Evolutionary conservation across 2,888 invertebrate species (phyloP), one percentile per base, ranked within the genome.

Genomic region (Eupithecia abbreviata): DNA sequence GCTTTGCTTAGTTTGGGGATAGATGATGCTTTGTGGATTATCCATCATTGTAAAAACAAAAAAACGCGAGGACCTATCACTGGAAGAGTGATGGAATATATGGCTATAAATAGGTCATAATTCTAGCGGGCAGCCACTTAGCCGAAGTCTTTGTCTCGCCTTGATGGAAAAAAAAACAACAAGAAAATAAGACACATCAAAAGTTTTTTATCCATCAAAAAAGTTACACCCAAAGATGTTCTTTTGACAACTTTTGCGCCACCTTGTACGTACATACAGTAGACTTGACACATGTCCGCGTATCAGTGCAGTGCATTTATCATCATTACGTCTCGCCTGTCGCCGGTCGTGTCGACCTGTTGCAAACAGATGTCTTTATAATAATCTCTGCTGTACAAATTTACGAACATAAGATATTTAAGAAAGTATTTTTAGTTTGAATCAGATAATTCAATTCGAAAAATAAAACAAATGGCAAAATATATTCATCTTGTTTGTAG

Each of bases 321-420:
- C 69, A 69, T 69, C 69, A 69, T 69, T 69, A 69, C 10, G 68
- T 47, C 47, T 47, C 47, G 69, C 2, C 18, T 49, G 69, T 47
- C 69, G 69, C 18, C 66, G 12, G 10, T 12, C 45, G 68, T 30
- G 69, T 69, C 69, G 47, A 49, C 69, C 69, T 47, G 69, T 69
- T 69, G 69, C 68, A 18, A 58, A 18, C 55, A 58, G 68, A 68
- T 45, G 43, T 10, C 47, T 71, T 51, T 68, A 66, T 42, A 66
- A 41, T 62, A 58, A 18, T 58, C 0, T 58, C 55, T n/a, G 55
- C 9, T 58, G 9, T n/a, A n/a, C 51, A n/a, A 55, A n/a, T 58
- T n/a, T 58, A 58, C 18, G 55, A 9, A 58, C 3, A n/a, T 58
- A 58, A 3, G n/a, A 9, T 58, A 9, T 58, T 7, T 15, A 42